Evolutionary conservation across 2,113 vertebrate species (phyloP), one percentile per base, ranked within the genome.

Genomic region (Vidua chalybeata): DNA sequence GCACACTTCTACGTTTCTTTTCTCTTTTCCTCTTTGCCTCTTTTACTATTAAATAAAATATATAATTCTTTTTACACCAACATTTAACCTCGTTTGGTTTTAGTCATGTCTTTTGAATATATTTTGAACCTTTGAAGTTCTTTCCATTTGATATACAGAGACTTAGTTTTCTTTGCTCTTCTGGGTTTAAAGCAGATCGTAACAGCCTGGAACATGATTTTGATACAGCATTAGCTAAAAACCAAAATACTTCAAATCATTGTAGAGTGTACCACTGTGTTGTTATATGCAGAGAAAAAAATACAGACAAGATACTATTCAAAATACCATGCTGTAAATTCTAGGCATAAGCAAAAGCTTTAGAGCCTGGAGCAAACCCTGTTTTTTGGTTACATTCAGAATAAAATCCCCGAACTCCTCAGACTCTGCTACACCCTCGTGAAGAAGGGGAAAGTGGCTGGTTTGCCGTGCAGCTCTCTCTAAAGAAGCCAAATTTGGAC

Each of bases 121-220:
- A 18, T 33, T 54, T 73, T 46, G 16, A 33, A 26, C 17, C 13
- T 46, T 45, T 27, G 9, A 63, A 54, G 39, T 37, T 63, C 22
- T 26, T 63, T 72, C 16, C 1, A 1, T 54, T 45, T 54, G 30
- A 26, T 72, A 72, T 10, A 45, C 5, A 43, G 31, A 43, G 15
- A 31, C 22, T 33, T 54, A 2, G 11, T 37, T 73, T 37, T 27
- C 48, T 63, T 46, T 33, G 22, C 11, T 31, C 21, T 73, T 46
- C 22, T 33, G 49, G 13, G 13, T 63, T 84, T 55, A 54, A 73
- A 63, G 14, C 0, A 0, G 17, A 18, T 54, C 0, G 0, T 37
- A 84, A 22, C 33, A 37, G 39, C 58, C 58, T 31, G 13, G 14
- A 48, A n/a, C 37, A 74, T 6, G 15, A 26, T 24, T 82, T 62